These are phyloP conservation scores for Trachelus stipa DNA, from an alignment of 2,888 invertebrate species.

Conservation along the genomic window DNA sequence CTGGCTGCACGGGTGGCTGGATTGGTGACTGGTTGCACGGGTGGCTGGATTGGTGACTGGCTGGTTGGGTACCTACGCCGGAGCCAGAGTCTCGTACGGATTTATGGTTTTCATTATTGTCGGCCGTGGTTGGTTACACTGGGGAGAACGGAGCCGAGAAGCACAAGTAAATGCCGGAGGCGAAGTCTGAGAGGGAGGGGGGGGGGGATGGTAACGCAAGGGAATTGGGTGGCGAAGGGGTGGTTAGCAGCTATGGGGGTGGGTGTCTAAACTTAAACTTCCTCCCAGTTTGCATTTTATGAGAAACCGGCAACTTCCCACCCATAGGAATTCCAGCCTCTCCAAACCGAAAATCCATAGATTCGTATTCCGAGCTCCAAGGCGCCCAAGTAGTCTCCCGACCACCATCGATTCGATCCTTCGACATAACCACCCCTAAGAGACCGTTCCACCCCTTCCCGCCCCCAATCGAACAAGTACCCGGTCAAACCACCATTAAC, in stretches of 20 bases:
- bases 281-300: conserved; percentile 64
- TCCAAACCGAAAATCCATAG: conserved; percentile 48
- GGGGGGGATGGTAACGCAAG: conserved; percentile 21
- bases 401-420: conserved; percentile 15
- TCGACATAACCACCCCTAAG: not conserved
- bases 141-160: conserved; percentile 17
- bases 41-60: conserved; percentile 64
- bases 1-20: conserved; percentile 69
- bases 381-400: conserved; percentile 18
- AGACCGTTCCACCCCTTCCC: not conserved
- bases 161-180: conserved; percentile 25
- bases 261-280: conserved; percentile 58
- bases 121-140: conserved; percentile 72
- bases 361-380: conserved; percentile 37
- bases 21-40: conserved; percentile 67
- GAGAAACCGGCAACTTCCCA: conserved; percentile 52
- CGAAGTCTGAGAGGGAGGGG: conserved; percentile 30
- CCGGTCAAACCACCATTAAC: conserved; percentile 47
- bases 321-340: conserved; percentile 48
- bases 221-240: conserved; percentile 23
- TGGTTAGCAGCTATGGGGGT: conserved; percentile 21
- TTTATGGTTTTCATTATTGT: conserved; percentile 78
- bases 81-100: conserved; percentile 71
- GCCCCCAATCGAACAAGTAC: conserved; percentile 7
- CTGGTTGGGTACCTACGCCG: conserved; percentile 69